phyloP scores from a whole-genome alignment of 2,113 vertebrate genomes.

The Pogona vitticeps region DNA sequence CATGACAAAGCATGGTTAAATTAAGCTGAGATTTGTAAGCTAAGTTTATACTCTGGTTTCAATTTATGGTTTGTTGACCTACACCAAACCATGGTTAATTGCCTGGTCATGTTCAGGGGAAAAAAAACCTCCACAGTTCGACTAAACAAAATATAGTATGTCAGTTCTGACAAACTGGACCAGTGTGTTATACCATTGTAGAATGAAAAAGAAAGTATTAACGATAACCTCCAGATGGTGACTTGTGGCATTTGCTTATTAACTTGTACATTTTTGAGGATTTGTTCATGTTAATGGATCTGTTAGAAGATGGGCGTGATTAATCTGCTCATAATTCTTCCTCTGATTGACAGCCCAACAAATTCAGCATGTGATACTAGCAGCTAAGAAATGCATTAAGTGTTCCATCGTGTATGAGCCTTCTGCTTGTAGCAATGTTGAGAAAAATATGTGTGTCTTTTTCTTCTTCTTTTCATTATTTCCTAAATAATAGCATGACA shows the following conservation, averaged over 20 bases:
- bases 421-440: background rate
- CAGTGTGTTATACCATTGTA: background rate
- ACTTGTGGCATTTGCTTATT: background rate
- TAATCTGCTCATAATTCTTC: background rate
- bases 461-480: background rate
- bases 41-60: background rate
- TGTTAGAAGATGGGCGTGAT: background rate
- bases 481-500: background rate
- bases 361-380: background rate
- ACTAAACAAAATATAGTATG: background rate
- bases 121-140: background rate
- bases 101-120: background rate
- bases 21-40: background rate
- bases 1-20: background rate
- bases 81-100: background rate
- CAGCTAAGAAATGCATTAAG: background rate
- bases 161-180: background rate
- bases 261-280: background rate
- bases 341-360: background rate
- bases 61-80: background rate
- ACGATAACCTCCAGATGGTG: background rate
- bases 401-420: background rate
- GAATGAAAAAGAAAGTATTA: background rate
- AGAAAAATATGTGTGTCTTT: accelerated
- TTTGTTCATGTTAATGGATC: background rate